These are phyloP conservation scores for Vanessa cardui DNA, from an alignment of 2,888 invertebrate genomes.

Conservation along the genomic window DNA sequence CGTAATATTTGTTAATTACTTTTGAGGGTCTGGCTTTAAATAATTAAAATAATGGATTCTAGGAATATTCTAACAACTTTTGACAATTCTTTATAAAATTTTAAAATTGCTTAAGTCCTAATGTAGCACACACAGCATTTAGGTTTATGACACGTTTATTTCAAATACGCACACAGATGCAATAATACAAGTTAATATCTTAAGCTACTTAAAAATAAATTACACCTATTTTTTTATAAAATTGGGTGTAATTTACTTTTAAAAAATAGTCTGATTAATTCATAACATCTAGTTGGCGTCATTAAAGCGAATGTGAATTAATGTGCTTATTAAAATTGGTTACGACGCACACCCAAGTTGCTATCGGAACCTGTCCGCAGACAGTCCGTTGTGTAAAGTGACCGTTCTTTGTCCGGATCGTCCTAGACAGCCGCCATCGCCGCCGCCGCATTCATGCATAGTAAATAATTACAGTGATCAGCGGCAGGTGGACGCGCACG, in stretches of 20 bases:
- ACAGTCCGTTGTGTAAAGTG: slow-evolving; percentile 61
- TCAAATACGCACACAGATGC: slow-evolving; percentile 11
- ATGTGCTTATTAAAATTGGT: slow-evolving; percentile 69
- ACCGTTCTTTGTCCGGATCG: slow-evolving; percentile 78
- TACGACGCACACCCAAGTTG: slow-evolving; percentile 72
- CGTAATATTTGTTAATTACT: too few species aligned
- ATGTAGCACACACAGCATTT: neutral
- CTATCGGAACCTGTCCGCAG: slow-evolving; percentile 70
- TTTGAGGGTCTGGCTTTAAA: too few species aligned
- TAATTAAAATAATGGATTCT: too few species aligned
- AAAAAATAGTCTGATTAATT: slow-evolving; percentile 47
- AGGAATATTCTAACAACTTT: too few species aligned
- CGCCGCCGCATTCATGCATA: slow-evolving; percentile 78
- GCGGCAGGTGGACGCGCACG: slow-evolving; percentile 78
- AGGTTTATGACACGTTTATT: slow-evolving; percentile 24
- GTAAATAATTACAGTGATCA: slow-evolving; percentile 82
- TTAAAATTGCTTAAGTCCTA: too few species aligned
- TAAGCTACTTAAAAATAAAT: slow-evolving; percentile 18
- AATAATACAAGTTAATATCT: neutral
- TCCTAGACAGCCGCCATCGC: slow-evolving; percentile 72
- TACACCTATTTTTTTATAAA: neutral
- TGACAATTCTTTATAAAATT: too few species aligned
- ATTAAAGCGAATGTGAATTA: slow-evolving; percentile 65
- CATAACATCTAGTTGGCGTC: slow-evolving; percentile 54
- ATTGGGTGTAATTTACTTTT: too few species aligned